phyloP scores from a whole-genome alignment of 2,888 invertebrate genomes.

The Drosophila imparisetae region DNA sequence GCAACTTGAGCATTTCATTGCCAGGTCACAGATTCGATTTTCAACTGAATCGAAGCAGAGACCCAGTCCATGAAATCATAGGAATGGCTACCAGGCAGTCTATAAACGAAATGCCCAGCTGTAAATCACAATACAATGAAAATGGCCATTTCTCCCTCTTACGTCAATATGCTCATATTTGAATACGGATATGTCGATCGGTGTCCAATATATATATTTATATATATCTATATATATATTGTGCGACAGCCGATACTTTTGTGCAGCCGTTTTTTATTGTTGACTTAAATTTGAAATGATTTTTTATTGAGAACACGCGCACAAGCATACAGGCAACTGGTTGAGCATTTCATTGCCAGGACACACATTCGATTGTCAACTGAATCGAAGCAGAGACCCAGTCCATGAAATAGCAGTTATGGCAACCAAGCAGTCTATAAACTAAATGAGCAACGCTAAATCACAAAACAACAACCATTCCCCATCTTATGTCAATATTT shows the following conservation, averaged over 20 bases:
- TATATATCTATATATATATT: background rate
- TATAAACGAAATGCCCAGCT: constrained; percentile 11
- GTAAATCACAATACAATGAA: constrained; percentile 56
- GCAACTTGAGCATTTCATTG: constrained; percentile 15
- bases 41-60: background rate
- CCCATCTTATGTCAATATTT: background rate
- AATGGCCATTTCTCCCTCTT: constrained; percentile 3
- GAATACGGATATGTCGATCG: background rate
- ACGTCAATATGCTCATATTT: constrained; percentile 3
- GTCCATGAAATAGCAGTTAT: constrained; percentile 31
- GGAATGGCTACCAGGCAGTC: constrained; percentile 14
- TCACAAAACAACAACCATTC: constrained; percentile 45
- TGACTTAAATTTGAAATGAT: constrained; percentile 69
- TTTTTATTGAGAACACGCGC: constrained; percentile 61
- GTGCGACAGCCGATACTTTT: constrained; percentile 38
- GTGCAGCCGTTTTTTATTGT: constrained; percentile 62
- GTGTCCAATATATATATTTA: background rate
- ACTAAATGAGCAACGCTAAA: constrained; percentile 33
- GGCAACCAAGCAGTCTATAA: background rate
- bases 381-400: background rate
- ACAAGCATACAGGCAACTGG: constrained; percentile 9
- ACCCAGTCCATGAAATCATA: constrained; percentile 25
- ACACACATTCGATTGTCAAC: background rate
- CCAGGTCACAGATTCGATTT: background rate
- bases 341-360: constrained; percentile 13